These are phyloP conservation scores for Papilio machaon DNA, from an alignment of 1,140 invertebrate species.

Conservation along the genomic window DNA sequence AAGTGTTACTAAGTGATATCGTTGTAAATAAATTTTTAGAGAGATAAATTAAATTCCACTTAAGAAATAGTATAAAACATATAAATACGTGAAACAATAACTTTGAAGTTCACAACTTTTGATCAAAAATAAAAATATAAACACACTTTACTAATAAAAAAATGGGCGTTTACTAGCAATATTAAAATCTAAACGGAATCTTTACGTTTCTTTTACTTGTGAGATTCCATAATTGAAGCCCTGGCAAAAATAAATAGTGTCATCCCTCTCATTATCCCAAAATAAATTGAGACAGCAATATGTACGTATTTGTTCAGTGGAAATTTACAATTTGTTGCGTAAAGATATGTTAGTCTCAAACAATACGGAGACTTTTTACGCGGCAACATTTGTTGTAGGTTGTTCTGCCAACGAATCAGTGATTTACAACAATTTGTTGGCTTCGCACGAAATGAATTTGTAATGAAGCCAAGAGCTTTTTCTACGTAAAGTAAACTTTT, in stretches of 20 bases:
- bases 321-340: not conserved
- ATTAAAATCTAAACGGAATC: not conserved
- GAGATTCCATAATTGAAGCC: too few relatives aligned
- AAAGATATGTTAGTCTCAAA: not conserved
- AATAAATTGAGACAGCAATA: too few relatives aligned
- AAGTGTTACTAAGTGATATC: not conserved
- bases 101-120: too few relatives aligned
- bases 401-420: slow-evolving; percentile 29
- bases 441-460: slow-evolving; percentile 19
- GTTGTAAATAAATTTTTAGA: not conserved
- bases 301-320: too few relatives aligned
- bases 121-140: too few relatives aligned
- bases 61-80: not conserved
- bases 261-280: too few relatives aligned
- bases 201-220: not conserved
- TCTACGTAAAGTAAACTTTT: slow-evolving; percentile 26
- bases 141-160: too few relatives aligned
- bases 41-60: not conserved
- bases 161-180: not conserved
- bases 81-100: too few relatives aligned
- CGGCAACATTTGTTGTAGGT: slow-evolving; percentile 4
- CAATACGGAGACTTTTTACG: not conserved
- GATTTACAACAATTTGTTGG: slow-evolving; percentile 26
- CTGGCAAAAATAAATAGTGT: too few relatives aligned
- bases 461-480: slow-evolving; percentile 30